Percentiles rank a stretch among this genome's conserved stretches.
phyloP scores from a whole-genome alignment of 2,888 invertebrate species.

The Orgyia antiqua region DNA sequence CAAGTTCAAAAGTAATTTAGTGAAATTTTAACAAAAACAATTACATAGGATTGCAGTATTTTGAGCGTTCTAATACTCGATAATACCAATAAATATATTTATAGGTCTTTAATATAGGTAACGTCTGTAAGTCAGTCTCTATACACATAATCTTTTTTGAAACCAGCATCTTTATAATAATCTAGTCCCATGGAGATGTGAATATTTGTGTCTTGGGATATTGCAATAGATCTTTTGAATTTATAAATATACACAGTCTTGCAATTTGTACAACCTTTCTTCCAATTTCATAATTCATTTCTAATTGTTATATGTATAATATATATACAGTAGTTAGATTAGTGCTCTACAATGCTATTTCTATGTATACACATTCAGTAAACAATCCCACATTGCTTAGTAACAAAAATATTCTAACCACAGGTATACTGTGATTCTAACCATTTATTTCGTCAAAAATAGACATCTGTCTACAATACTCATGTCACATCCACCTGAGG shows the following conservation, averaged over 20 bases:
- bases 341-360: constrained; percentile 53
- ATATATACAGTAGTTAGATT: constrained; percentile 52
- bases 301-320: too few species aligned
- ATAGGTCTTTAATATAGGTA: too few species aligned
- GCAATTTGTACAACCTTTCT: constrained; percentile 66
- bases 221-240: constrained; percentile 20
- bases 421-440: too few species aligned
- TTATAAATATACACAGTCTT: constrained; percentile 59
- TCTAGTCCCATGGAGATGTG: not conserved
- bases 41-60: too few species aligned
- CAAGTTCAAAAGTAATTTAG: too few species aligned
- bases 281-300: constrained; percentile 46
- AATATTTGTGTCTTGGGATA: not conserved
- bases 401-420: constrained; percentile 72
- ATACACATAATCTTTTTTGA: too few species aligned
- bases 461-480: constrained; percentile 61
- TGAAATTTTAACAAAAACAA: too few species aligned
- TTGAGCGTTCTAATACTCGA: too few species aligned
- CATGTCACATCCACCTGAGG: constrained; percentile 61
- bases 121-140: too few species aligned
- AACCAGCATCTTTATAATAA: too few species aligned
- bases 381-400: constrained; percentile 65
- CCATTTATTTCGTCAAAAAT: constrained; percentile 69
- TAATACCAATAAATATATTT: too few species aligned
- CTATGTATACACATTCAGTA: constrained; percentile 58